Base-by-base conservation (phyloP, 2,888 invertebrate species). In the Horisme vitalbata region DNA sequence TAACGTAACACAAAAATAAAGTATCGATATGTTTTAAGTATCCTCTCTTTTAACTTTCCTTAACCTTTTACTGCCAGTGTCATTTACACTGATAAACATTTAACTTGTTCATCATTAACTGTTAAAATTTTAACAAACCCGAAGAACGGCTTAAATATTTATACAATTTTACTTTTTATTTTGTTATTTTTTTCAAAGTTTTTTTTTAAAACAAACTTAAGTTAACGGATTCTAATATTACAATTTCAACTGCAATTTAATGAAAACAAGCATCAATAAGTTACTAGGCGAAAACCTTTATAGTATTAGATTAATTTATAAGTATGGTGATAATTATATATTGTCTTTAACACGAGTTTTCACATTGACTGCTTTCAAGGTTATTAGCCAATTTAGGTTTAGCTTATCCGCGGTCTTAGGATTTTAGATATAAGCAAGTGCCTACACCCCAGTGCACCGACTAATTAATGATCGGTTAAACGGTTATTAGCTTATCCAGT, bases 271-370 rank as follows among this genome's bases (percentile, higher is more conserved):
- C 28, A 27, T 14, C 26, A 12, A 38, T 34, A 36, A 27, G 30
- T 36, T 31, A 26, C 38, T 67, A 65, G 52, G 61, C 64, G 52
- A 49, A 60, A 62, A 57, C 61, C 36, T 41, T 57, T 60, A 61
- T 57, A 69, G 57, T 48, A 62, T 62, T 62, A 57, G 53, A 49
- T 53, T 52, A 45, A 52, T 53, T 33, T 54, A 52, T 37, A 48
- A 52, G 26, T 48, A 39, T 58, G 55, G 55, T 65, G 62, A 66
- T 49, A 35, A 49, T 48, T 44, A 44, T 8, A 71, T 72, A 75
- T 74, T 77, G 73, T 75, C 71, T 60, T 64, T 59, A 64, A 71
- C 65, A 74, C 66, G 59, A 67, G 59, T 56, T 59, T 60, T 55
- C 47, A 55, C 50, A 56, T 52, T 52, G 50, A 56, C 63, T 53